Evolutionary conservation across 1,140 invertebrate species (phyloP), one percentile per base, ranked within the genome.

Genomic region (Camponotus pennsylvanicus): DNA sequence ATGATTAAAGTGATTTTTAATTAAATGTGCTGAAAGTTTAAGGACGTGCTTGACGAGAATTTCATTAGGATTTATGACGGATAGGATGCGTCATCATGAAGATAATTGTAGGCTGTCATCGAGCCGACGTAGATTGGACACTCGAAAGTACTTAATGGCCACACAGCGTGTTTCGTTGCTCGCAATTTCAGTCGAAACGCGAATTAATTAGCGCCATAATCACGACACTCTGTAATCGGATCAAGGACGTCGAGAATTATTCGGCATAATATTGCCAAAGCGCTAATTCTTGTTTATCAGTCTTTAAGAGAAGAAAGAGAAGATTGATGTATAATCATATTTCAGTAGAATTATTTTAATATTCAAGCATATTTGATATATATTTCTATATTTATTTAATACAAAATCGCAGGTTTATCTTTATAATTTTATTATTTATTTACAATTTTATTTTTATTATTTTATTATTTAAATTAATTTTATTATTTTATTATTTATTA

Each of bases 161-260:
- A 61, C 63, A 75, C 79, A 55, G 69, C 13, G 55, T 83, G 69
- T 69, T 83, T 75, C 79, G 69, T 75, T 75, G 79, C 69, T 61
- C 69, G 79, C 69, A 83, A 83, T 83, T 83, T 83, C 79, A 83
- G 69, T 83, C 69, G 79, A 83, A 83, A 83, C 55, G 55, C 79
- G 55, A 83, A 83, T 83, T 83, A 83, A 83, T 83, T 83, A 83
- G 57, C 13, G 40, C 79, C 55, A 75, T 80, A 49, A 80, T 73
- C 79, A 83, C 13, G 40, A 57, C 40, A 32, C n/a, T 32, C 57
- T 21, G 55, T 83, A 83, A 83, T 83, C 70, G 69, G 55, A 83
- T 83, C 79, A 83, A 75, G 79, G 52, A 61, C 32, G 55, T 1
- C 32, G 55, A 49, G 55, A 83, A 75, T 73, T 34, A 83, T 83